Evolutionary conservation across 2,888 invertebrate species (phyloP).

Genomic region (Stomorhina lunata): DNA sequence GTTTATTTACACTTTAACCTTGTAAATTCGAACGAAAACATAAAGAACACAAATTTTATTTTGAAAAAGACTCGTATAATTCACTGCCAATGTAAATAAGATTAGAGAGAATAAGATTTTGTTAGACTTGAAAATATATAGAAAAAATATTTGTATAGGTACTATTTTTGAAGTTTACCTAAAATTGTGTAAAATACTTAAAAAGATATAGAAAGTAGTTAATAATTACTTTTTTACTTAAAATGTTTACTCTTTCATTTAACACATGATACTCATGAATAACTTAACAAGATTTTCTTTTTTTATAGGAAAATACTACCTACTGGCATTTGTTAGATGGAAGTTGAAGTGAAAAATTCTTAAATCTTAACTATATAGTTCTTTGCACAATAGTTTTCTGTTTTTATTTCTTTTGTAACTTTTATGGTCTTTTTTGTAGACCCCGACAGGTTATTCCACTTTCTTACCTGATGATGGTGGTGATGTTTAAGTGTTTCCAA

Average conservation of each 20-base stretch:
- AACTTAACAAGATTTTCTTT: neutral
- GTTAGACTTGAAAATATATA: neutral
- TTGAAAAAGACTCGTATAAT: constrained; percentile 4
- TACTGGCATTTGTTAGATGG: no score
- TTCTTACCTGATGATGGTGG: constrained; percentile 32
- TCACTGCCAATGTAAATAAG: constrained; percentile 45
- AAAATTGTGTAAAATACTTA: neutral
- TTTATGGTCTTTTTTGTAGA: neutral
- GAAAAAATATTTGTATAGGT: no score
- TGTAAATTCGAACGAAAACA: constrained; percentile 9
- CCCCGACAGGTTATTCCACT: neutral
- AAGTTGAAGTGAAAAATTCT: no score
- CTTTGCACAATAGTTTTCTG: constrained; percentile 41
- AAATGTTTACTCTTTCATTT: constrained; percentile 15
- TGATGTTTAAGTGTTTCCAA: neutral
- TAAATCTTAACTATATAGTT: no score
- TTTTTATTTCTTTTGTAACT: neutral
- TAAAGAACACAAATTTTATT: neutral
- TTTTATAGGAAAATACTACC: neutral
- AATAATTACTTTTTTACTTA: neutral
- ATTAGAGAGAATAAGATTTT: neutral
- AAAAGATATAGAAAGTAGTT: neutral
- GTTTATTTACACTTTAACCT: constrained; percentile 52
- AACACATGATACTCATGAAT: neutral
- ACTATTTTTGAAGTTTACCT: no score